Evolutionary conservation across 2,797 vertebrate genomes (phyloP).

Genomic region (Netta rufina): DNA sequence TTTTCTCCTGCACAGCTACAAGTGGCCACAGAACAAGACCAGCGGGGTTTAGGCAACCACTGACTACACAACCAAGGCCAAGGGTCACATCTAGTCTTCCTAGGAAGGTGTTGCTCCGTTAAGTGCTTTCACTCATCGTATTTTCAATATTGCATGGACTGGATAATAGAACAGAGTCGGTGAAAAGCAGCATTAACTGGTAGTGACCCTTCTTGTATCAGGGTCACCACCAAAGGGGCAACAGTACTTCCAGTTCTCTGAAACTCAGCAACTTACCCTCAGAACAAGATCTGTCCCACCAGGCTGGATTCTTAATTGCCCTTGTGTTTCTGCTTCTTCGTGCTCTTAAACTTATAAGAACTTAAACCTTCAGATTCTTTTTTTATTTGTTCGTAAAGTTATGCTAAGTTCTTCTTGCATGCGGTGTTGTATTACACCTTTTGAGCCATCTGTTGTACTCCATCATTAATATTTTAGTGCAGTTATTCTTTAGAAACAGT

Average conservation of each 20-base stretch:
- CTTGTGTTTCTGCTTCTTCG: background rate
- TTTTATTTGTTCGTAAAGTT: background rate
- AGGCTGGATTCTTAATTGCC: background rate
- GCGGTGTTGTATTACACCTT: background rate
- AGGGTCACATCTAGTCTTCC: background rate
- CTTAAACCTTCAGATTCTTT: background rate
- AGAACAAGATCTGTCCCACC: background rate
- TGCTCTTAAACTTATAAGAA: background rate
- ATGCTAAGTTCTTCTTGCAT: background rate
- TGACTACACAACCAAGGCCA: background rate
- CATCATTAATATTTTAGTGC: background rate
- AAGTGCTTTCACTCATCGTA: background rate
- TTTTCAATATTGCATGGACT: background rate
- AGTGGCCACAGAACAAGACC: background rate
- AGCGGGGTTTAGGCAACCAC: background rate
- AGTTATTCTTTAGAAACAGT: background rate
- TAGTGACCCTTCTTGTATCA: background rate
- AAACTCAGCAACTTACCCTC: background rate
- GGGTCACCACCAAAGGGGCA: background rate
- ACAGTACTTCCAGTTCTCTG: background rate
- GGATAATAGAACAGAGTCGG: background rate
- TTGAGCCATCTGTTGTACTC: background rate
- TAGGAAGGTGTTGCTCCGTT: background rate
- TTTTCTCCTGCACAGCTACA: background rate
- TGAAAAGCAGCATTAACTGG: background rate